Evolutionary conservation across 2,113 vertebrate species (phyloP).

Genomic region (Ophthalmolycus amberensis): DNA sequence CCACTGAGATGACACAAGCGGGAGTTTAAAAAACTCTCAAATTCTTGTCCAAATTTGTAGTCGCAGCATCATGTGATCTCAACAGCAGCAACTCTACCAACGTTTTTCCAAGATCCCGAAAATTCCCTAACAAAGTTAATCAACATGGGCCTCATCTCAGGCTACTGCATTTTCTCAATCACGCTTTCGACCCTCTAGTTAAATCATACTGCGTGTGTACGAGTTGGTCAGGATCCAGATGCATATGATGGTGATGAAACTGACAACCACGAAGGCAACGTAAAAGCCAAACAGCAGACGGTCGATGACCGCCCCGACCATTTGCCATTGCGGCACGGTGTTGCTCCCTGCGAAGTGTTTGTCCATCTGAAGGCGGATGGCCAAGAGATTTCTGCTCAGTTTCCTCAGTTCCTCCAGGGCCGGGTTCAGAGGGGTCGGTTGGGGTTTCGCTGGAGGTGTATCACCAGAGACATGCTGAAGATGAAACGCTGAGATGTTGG

Average conservation of each 20-base stretch:
- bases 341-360: conserved; percentile 40
- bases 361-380: conserved; percentile 69
- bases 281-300: conserved; percentile 75
- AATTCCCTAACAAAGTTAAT: not conserved
- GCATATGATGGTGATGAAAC: conserved; percentile 68
- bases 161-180: not conserved
- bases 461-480: not conserved
- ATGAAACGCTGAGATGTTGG: not conserved
- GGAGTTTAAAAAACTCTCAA: not conserved
- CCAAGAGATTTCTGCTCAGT: conserved; percentile 62
- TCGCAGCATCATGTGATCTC: not conserved
- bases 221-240: conserved; percentile 62
- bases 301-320: conserved; percentile 72
- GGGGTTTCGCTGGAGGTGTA: not conserved
- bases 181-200: not conserved
- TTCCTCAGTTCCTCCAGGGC: conserved; percentile 60
- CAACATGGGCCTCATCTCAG: not conserved
- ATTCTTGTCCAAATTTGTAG: not conserved
- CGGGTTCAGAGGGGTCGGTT: not conserved
- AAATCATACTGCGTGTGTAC: not conserved
- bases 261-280: conserved; percentile 65
- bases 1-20: not conserved
- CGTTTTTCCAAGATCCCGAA: not conserved
- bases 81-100: not conserved
- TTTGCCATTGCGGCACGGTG: conserved; percentile 68